Evolutionary conservation across 2,888 invertebrate species (phyloP), one percentile per base, ranked within the genome.

Genomic region (Tenthredo scrophulariae): DNA sequence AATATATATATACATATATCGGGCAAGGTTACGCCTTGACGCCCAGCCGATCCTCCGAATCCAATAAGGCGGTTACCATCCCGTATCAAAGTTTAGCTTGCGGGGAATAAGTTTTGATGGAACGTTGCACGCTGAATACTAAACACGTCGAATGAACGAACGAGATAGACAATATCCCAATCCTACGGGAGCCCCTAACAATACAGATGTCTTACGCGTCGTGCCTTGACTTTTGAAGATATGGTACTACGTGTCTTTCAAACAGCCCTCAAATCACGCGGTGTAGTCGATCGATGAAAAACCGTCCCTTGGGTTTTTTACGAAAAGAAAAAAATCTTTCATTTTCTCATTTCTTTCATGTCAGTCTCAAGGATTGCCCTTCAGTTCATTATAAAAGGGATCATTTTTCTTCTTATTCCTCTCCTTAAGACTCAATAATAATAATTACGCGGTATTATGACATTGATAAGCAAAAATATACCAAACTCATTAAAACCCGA

Each of bases 41-140:
- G 33, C 18, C 67, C 33, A 13, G 18, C 18, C 29, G 83, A 70
- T 54, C 77, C 54, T 77, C 77, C 29, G 77, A 87, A 90, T 90
- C 91, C 90, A 91, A 92, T 91, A 91, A 91, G 90, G 88, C 89
- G 87, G 86, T 87, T 77, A 40, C 43, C 80, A 86, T 85, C 88
- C 84, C 85, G 87, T 89, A 89, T 90, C 88, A 88, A 91, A 91
- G 88, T 91, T 91, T 89, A 86, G 84, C 86, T 85, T 86, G 87
- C 88, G 88, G 88, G 87, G 89, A 90, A 88, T 89, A 90, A 92
- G 89, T 92, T 92, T 91, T 90, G 90, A 91, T 90, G 89, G 89
- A 87, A 87, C 88, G 88, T 84, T 87, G 88, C 86, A 85, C 85
- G 87, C 87, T 90, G 92, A 92, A 92, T 92, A 92, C 91, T 88